These are phyloP conservation scores for Echinometra lucunter DNA, from an alignment of 53 echinoderm and acorn worm species.

Conservation along the genomic window DNA sequence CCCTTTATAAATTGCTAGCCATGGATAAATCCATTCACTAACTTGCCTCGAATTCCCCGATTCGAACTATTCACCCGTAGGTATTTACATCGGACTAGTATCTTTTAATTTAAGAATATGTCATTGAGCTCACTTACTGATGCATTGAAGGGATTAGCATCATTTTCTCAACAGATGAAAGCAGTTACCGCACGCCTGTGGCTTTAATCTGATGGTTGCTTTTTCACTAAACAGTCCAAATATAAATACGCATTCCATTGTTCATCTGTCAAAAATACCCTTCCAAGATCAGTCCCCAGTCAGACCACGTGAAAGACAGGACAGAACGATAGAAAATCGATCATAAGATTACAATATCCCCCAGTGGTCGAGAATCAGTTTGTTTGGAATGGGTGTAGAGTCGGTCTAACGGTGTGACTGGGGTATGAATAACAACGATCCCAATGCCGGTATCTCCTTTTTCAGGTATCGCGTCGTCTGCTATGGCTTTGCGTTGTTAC, in stretches of 20 bases:
- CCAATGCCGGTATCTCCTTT: neutral
- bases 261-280: neutral
- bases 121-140: neutral
- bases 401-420: too few species aligned
- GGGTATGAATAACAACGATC: neutral
- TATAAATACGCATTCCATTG: neutral
- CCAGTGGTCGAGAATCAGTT: too few species aligned
- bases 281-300: too few species aligned
- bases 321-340: too few species aligned
- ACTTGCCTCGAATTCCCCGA: neutral
- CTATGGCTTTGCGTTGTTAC: slow-evolving; percentile 10
- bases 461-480: slow-evolving; percentile 14
- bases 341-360: too few species aligned
- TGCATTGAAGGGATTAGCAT: neutral
- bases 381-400: too few species aligned
- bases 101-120: neutral
- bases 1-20: neutral
- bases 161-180: neutral
- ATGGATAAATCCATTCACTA: neutral
- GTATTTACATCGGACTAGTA: neutral
- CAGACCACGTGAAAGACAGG: too few species aligned
- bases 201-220: neutral
- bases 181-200: neutral
- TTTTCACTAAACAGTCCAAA: neutral
- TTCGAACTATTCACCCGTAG: neutral